Conservation (phyloP, 2,888 invertebrate genomes). For the Luperina testacea region DNA sequence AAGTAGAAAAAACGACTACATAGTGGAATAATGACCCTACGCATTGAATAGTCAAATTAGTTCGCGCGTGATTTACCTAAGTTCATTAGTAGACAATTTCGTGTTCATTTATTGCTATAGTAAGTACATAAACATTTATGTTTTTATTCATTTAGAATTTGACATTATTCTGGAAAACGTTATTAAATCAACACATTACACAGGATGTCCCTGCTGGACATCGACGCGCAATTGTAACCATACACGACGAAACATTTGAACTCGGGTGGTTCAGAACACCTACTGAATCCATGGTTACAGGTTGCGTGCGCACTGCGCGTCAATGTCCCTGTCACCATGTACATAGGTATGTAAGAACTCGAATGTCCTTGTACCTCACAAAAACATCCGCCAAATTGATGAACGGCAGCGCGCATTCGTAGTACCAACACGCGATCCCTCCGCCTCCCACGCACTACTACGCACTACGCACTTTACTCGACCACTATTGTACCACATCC, state of each 20-base stretch:
- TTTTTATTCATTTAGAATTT: background rate
- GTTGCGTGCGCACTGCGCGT: too few relatives aligned
- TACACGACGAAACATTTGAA: too few relatives aligned
- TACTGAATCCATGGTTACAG: background rate
- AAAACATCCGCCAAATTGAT: too few relatives aligned
- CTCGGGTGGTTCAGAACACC: too few relatives aligned
- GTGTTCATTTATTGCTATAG: background rate
- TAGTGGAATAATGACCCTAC: background rate
- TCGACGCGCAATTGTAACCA: background rate
- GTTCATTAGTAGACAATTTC: background rate
- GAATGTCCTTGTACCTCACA: background rate
- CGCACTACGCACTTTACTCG: background rate
- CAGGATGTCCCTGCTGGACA: background rate
- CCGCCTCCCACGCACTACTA: background rate
- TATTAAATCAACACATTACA: background rate
- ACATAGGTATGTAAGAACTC: background rate
- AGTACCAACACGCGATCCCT: background rate
- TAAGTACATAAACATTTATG: background rate
- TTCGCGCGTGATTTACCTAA: background rate
- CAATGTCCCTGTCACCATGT: background rate
- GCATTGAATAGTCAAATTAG: background rate
- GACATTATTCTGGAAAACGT: background rate
- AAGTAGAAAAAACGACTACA: background rate
- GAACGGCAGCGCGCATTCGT: background rate
- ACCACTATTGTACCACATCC: slow-evolving; percentile 47